Conservation (phyloP, 2,113 vertebrate species). For the Phylloscopus trochilus region DNA sequence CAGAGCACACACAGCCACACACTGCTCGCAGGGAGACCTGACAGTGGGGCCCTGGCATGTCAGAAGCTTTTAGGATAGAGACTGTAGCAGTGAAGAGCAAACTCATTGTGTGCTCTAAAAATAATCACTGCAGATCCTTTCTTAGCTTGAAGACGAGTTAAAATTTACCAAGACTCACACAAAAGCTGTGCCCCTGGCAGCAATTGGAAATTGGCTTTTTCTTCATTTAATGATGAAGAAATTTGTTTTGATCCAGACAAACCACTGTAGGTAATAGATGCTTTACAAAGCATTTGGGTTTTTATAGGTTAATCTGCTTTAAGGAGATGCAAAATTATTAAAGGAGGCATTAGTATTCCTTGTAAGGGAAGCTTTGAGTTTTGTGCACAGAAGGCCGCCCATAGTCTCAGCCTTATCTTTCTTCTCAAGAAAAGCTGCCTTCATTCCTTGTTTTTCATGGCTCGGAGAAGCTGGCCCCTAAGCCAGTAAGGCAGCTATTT, state of each 20-base stretch:
- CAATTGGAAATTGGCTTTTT: background rate
- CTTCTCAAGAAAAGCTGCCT: background rate
- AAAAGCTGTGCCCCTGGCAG: background rate
- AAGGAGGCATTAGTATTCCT: conserved; percentile 8
- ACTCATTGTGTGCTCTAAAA: background rate
- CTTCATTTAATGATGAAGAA: background rate
- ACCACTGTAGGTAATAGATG: background rate
- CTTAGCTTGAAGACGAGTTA: background rate
- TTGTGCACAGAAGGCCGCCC: background rate
- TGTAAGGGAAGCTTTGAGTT: background rate
- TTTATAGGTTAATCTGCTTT: conserved; percentile 35
- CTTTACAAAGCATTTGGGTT: background rate
- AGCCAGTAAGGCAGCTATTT: background rate
- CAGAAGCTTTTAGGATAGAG: background rate
- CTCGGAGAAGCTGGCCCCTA: background rate
- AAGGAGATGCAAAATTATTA: conserved; percentile 41
- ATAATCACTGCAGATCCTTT: background rate
- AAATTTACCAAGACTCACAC: background rate
- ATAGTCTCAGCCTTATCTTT: background rate
- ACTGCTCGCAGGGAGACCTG: rapidly evolving
- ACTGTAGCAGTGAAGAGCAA: background rate
- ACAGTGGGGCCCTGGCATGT: rapidly evolving
- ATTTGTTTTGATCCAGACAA: background rate
- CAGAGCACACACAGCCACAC: background rate
- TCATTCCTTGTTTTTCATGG: background rate